Conservation (phyloP, 2,797 vertebrate species). For the Nyctibius grandis region DNA sequence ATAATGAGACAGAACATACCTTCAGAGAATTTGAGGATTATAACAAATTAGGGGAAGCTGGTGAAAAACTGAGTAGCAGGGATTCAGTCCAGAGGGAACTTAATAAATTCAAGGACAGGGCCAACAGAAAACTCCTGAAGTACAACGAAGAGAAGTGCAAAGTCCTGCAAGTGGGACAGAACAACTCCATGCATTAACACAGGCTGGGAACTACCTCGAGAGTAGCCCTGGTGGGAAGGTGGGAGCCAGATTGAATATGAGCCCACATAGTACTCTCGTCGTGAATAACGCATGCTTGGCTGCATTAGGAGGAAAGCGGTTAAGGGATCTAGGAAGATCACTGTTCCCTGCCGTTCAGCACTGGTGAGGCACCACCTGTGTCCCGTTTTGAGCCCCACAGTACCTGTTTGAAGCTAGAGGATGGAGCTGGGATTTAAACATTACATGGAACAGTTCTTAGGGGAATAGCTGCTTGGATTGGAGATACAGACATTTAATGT, state of each 20-base stretch:
- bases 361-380: background rate
- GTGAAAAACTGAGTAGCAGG: background rate
- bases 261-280: background rate
- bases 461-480: background rate
- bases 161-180: background rate
- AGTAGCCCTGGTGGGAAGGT: background rate
- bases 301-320: background rate
- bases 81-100: background rate
- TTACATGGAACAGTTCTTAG: background rate
- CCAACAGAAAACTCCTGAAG: background rate
- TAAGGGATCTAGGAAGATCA: background rate
- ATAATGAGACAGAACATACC: background rate
- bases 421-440: background rate
- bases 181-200: background rate
- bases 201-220: background rate
- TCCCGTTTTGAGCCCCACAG: background rate
- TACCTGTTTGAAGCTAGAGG: background rate
- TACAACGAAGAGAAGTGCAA: background rate
- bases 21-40: background rate
- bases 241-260: background rate
- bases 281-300: accelerated
- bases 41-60: background rate
- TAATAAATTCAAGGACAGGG: background rate
- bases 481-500: background rate
- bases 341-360: accelerated